Percentiles rank a stretch among this genome's conserved stretches.
These are phyloP conservation scores for Halesus radiatus DNA, from an alignment of 1,140 invertebrate species.

Conservation along the genomic window DNA sequence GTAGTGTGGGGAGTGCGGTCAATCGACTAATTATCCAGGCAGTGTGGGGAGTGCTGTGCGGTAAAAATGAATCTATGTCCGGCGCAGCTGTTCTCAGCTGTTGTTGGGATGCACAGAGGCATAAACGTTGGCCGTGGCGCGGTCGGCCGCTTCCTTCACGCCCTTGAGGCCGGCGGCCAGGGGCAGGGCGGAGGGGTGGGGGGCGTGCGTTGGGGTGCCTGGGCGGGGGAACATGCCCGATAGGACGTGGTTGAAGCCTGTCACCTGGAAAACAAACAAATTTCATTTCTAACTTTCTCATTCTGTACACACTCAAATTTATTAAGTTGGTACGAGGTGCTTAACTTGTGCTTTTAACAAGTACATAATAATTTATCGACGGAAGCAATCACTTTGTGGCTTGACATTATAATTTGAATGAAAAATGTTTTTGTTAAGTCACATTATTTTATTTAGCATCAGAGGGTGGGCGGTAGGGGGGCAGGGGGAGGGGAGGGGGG, in stretches of 20 bases:
- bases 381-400: too few species aligned
- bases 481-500: too few species aligned
- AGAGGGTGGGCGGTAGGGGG: too few species aligned
- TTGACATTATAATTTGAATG: too few species aligned
- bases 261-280: constrained; percentile 63
- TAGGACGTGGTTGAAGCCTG: constrained; percentile 88
- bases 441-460: too few species aligned
- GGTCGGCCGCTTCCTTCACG: constrained; percentile 81
- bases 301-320: too few species aligned
- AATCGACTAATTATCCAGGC: background rate
- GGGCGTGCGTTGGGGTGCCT: constrained; percentile 49
- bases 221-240: constrained; percentile 76
- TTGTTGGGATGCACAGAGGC: constrained; percentile 61
- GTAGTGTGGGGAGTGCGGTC: background rate
- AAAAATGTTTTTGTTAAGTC: too few species aligned
- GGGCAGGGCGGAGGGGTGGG: constrained; percentile 61
- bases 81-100: constrained; percentile 44
- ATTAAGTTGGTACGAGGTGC: too few species aligned
- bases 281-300: too few species aligned
- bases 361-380: too few species aligned
- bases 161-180: constrained; percentile 71
- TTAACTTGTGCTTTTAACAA: too few species aligned
- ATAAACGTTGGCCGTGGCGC: constrained; percentile 77
- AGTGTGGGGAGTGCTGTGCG: background rate
- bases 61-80: background rate